These are phyloP conservation scores for Aphyosemion australe DNA, from an alignment of 2,113 vertebrate genomes.

Conservation along the genomic window DNA sequence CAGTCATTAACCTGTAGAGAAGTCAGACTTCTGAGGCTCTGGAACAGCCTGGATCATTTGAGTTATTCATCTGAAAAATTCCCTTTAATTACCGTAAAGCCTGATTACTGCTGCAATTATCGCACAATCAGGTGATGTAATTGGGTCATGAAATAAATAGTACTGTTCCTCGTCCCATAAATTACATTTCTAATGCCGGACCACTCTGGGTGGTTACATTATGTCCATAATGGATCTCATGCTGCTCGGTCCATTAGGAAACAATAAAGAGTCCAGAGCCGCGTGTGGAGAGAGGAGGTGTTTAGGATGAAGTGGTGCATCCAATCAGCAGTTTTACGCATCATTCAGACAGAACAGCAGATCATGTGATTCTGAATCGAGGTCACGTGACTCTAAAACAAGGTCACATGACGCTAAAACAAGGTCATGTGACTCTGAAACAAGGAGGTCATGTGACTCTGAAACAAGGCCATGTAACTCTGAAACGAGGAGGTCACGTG, in stretches of 20 bases:
- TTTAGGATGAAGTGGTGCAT: neutral
- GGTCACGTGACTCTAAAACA: too few relatives aligned
- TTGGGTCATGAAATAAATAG: constrained; percentile 30
- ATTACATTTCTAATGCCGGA: constrained; percentile 11
- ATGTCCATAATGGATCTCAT: neutral
- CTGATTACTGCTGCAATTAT: constrained; percentile 46
- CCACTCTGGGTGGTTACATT: neutral
- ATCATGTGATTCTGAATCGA: neutral
- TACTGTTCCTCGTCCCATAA: neutral
- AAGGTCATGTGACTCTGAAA: too few relatives aligned
- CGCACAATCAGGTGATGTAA: constrained; percentile 25
- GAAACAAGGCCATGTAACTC: too few relatives aligned
- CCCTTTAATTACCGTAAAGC: constrained; percentile 34
- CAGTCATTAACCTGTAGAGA: constrained; percentile 16
- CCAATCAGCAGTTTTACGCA: neutral
- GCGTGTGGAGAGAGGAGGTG: neutral
- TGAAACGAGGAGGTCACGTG: too few relatives aligned
- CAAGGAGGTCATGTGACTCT: too few relatives aligned
- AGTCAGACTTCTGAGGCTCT: constrained; percentile 11
- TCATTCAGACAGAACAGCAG: neutral
- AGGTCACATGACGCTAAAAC: too few relatives aligned
- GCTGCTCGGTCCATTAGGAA: neutral
- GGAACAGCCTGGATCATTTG: constrained; percentile 5
- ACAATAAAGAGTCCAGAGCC: neutral
- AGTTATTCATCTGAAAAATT: constrained; percentile 28